Evolutionary conservation across 2,113 vertebrate species (phyloP).

Genomic region (Spea multiplicata): DNA sequence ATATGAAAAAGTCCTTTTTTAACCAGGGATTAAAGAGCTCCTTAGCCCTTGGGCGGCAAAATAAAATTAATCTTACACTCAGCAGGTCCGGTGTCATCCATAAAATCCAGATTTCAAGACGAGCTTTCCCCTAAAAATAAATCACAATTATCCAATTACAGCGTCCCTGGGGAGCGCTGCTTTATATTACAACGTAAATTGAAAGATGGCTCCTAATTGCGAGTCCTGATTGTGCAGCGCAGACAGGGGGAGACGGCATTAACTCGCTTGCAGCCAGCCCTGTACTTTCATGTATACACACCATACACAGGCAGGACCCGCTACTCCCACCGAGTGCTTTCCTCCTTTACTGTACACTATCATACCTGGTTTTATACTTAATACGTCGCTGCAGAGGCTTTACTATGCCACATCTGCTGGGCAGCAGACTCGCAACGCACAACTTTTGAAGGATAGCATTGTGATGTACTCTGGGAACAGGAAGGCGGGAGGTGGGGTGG

Average conservation of each 20-base stretch:
- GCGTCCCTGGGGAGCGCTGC: conserved; percentile 29
- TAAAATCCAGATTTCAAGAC: conserved; percentile 32
- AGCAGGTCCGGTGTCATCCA: conserved; percentile 15
- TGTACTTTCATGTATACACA: neutral
- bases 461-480: too few relatives aligned
- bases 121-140: conserved; percentile 38
- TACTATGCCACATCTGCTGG: too few relatives aligned
- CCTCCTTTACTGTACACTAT: neutral
- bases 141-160: conserved; percentile 47
- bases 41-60: neutral
- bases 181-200: conserved; percentile 42
- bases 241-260: conserved; percentile 26
- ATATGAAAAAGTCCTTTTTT: too few relatives aligned
- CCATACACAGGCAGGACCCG: too few relatives aligned
- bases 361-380: neutral
- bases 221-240: conserved; percentile 33
- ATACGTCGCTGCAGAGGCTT: too few relatives aligned
- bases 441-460: too few relatives aligned
- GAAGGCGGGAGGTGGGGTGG: too few relatives aligned
- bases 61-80: conserved; percentile 2
- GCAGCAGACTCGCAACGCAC: too few relatives aligned
- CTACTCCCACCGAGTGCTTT: too few relatives aligned
- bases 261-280: conserved; percentile 27
- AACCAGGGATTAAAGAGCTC: too few relatives aligned
- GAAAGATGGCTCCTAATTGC: conserved; percentile 44